Percentiles rank a stretch among this genome's conserved stretches.
phyloP scores from a whole-genome alignment of 1,140 invertebrate species.

The Lepidurus apus region DNA sequence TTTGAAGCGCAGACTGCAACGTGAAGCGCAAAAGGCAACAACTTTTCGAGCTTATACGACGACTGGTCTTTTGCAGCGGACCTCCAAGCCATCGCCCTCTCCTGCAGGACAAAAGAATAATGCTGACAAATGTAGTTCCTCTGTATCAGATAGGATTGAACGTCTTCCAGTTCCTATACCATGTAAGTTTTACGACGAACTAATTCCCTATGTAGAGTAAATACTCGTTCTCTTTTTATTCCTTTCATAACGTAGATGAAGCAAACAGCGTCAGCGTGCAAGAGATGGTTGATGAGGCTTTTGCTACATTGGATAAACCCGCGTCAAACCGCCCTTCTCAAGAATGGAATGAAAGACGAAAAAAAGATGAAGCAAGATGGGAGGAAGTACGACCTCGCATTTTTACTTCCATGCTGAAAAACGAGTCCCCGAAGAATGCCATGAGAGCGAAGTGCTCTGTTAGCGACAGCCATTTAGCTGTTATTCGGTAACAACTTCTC shows the following conservation, averaged over 20 bases:
- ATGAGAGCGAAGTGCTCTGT: neutral
- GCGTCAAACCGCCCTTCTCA: neutral
- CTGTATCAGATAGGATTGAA: neutral
- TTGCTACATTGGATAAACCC: neutral
- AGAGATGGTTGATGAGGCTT: neutral
- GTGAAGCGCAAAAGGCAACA: neutral
- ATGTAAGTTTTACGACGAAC: neutral
- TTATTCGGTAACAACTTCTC: neutral
- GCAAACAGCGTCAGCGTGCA: neutral
- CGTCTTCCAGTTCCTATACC: neutral
- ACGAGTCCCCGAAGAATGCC: neutral
- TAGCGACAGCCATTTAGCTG: neutral
- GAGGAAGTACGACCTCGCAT: neutral
- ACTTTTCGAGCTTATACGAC: neutral
- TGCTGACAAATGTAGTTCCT: neutral
- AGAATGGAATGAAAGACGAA: neutral
- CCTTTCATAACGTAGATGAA: neutral
- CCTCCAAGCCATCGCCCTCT: neutral
- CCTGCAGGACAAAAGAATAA: neutral
- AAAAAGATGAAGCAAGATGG: neutral
- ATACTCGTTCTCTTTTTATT: neutral
- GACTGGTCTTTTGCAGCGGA: neutral
- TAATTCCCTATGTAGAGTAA: neutral
- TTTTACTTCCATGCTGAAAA: neutral
- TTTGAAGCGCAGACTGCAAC: neutral